Evolutionary conservation across 2,113 vertebrate genomes (phyloP).

Genomic region (Cyanoderma ruficeps): DNA sequence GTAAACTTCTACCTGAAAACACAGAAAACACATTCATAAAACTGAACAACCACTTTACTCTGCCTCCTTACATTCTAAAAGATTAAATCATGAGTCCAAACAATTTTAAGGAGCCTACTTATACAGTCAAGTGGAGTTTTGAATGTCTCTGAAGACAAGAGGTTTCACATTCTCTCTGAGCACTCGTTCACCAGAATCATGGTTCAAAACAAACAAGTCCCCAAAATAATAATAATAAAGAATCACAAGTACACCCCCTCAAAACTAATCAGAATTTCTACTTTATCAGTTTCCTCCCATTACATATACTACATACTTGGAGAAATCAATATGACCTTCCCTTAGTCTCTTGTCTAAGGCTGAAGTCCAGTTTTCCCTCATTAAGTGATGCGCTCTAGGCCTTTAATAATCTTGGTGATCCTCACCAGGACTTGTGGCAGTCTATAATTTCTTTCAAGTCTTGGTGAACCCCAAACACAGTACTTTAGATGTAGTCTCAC

Average conservation of each 20-base stretch:
- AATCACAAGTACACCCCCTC: background rate
- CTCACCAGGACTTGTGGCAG: background rate
- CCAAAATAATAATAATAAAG: background rate
- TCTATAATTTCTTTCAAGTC: background rate
- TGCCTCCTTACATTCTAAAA: background rate
- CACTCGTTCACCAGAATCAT: background rate
- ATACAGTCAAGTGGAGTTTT: background rate
- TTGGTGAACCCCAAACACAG: background rate
- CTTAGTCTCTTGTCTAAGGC: background rate
- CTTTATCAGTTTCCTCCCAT: background rate
- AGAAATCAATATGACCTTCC: background rate
- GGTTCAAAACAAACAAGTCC: background rate
- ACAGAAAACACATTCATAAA: conserved; percentile 5
- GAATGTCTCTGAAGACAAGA: background rate
- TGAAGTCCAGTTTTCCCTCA: background rate
- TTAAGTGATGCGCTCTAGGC: background rate
- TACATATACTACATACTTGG: background rate
- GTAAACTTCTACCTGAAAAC: background rate
- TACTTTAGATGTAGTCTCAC: background rate
- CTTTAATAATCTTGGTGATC: background rate
- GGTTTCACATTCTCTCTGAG: background rate
- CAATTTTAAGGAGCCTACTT: background rate
- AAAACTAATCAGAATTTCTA: background rate
- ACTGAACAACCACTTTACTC: background rate
- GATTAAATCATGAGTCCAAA: conserved; percentile 5